Evolutionary conservation across 2,888 invertebrate genomes (phyloP).

Genomic region (Drosophila mayaguana): DNA sequence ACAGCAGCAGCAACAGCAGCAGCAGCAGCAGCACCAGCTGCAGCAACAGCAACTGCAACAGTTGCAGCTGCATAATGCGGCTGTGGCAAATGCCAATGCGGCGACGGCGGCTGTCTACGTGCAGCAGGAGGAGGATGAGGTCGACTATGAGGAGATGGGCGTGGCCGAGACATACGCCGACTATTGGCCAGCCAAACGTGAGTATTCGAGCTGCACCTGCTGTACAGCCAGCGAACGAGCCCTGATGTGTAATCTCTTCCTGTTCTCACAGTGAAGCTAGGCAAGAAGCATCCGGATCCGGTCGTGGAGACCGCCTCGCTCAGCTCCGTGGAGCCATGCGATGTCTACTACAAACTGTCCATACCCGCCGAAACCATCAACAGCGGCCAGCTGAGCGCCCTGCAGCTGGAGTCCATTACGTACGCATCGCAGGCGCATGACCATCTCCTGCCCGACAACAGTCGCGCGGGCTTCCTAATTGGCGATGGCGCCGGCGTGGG

Average conservation of each 20-base stretch:
- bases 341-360: conserved; percentile 94
- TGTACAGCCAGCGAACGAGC: background rate
- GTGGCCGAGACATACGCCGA: conserved; percentile 99
- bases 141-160: conserved; percentile 98
- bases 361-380: conserved; percentile 94
- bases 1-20: conserved; percentile 2
- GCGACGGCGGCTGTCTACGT: conserved; percentile 46
- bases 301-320: conserved; percentile 99
- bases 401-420: conserved; percentile 98
- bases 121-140: conserved; percentile 90
- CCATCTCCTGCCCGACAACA: conserved; percentile 94
- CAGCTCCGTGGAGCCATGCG: conserved; percentile 97
- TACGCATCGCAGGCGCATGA: conserved; percentile 99
- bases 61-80: conserved; percentile 12
- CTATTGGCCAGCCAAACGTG: conserved; percentile 98
- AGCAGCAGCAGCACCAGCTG: background rate
- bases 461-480: conserved; percentile 97
- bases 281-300: conserved; percentile 98
- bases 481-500: conserved; percentile 99
- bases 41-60: conserved; percentile 7
- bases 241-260: background rate
- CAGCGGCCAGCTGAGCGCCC: conserved; percentile 94
- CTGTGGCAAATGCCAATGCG: conserved; percentile 23
- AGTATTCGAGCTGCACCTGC: conserved; percentile 68
- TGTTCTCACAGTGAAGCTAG: conserved; percentile 91